Evolutionary conservation across 2,888 invertebrate genomes (phyloP), one percentile per base, ranked within the genome.

Genomic region (Mythimna vitellina): DNA sequence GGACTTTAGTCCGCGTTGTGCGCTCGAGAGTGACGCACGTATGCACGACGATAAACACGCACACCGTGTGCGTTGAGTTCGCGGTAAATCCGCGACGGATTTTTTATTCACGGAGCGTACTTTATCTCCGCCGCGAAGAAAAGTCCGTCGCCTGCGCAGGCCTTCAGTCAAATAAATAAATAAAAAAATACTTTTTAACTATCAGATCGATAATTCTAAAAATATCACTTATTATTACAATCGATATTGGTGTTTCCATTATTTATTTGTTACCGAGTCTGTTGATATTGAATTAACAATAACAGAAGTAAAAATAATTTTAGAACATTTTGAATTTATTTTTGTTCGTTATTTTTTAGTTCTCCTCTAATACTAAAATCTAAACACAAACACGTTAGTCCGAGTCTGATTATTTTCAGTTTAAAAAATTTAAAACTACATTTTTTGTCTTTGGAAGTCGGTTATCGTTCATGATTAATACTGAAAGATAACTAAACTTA

Each of bases 201-300:
- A 78, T 80, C 61, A 80, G 76, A 79, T 80, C 69, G 71, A 82
- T 84, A 76, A 83, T 54, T 67, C 70, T 81, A 86, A 86, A 81
- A 80, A 85, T 80, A 77, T 81, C 80, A 78, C 84, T 82, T 84
- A 79, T 58, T 58, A 77, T 70, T 82, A 76, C 57, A 78, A 76
- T 78, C 65, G 79, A 80, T 78, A 87, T 87, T 89, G 87, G 86
- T 88, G 87, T 88, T 86, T 78, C 80, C 66, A 80, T 86, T 60
- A 46, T 66, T 73, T 32, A 65, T 60, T 65, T 49, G 66, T 53
- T 86, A 58, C 53, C 20, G 64, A 70, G 38, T 62, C 57, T 66
- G 79, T 64, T 76, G 73, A 72, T 53, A 65, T 32, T 62, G 17
- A 57, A 66, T 42, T 35, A 17, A 29, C 61, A 78, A 67, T 61